Evolutionary conservation across 2,113 vertebrate species (phyloP), one percentile per base, ranked within the genome.

Genomic region (Emberiza fucata): DNA sequence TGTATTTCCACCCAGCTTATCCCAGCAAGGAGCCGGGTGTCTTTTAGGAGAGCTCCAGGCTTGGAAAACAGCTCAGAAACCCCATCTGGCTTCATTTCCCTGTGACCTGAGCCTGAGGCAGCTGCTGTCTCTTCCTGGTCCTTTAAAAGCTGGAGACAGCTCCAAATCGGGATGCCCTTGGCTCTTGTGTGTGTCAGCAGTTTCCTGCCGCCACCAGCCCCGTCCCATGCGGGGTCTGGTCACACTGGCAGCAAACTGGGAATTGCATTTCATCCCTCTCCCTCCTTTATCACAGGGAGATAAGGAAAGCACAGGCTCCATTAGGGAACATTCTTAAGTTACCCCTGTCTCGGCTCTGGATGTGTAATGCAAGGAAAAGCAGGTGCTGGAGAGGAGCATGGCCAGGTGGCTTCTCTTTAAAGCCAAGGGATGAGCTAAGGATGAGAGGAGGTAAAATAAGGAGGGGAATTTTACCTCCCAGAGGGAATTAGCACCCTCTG

Each of bases 311-410:
- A 53, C 65, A 44, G 77, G 22, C 84, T 94, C 94, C 96, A 95
- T 85, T 92, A 95, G 90, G 86, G 90, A 82, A 39, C 90, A 44
- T 90, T 95, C 97, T 97, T 84, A 96, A 87, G 93, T 97, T 97
- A 92, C 96, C 65, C 33, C 65, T 57, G 93, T 95, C 96, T 97
- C 25, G 10, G 84, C 79, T 90, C 61, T 2, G 21, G 86, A 75
- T 64, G 85, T 91, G 95, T 84, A 86, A 95, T 84, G 94, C 83
- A 77, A 66, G 81, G 64, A 29, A 91, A 94, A 94, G 94, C 88
- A 90, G 82, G 94, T 91, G 91, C 93, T 80, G 81, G 69, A 88
- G 89, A 56, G 72, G n/a, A 88, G 88, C 86, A 81, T 8, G 1
- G 68, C 90, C 95, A 93, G 95, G 96, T 96, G 92, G 88, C 40